phyloP scores from a whole-genome alignment of 2,888 invertebrate species.

The Taenaris catops region DNA sequence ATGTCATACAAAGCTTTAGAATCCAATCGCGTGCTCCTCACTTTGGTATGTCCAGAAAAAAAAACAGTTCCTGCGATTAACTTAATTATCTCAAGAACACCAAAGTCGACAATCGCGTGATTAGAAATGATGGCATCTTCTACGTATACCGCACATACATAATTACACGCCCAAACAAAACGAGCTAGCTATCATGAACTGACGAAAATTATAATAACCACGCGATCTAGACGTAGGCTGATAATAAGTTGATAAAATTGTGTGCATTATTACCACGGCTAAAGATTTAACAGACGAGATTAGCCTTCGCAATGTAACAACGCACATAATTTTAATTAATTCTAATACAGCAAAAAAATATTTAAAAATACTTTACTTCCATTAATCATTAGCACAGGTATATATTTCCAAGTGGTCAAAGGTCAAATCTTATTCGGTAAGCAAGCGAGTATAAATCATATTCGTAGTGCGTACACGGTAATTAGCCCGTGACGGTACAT shows the following conservation, averaged over 20 bases:
- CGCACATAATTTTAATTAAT: neutral
- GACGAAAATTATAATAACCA: conserved; percentile 66
- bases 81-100: conserved; percentile 10
- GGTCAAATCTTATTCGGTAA: conserved; percentile 37
- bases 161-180: conserved; percentile 57
- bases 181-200: conserved; percentile 45
- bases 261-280: conserved; percentile 25
- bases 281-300: conserved; percentile 11
- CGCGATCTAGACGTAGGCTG: conserved; percentile 59
- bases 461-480: conserved; percentile 22
- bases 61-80: conserved; percentile 11
- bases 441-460: conserved; percentile 49
- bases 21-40: conserved; percentile 35
- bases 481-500: conserved; percentile 33
- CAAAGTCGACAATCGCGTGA: conserved; percentile 19
- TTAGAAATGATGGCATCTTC: conserved; percentile 12
- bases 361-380: conserved; percentile 5
- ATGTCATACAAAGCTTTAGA: conserved; percentile 58
- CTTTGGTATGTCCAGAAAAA: conserved; percentile 22
- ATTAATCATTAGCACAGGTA: conserved; percentile 15
- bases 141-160: conserved; percentile 28
- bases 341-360: neutral
- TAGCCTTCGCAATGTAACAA: neutral
- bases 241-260: conserved; percentile 52
- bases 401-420: conserved; percentile 26